Base-by-base conservation (phyloP, 2,888 invertebrate species). In the Leucania comma region DNA sequence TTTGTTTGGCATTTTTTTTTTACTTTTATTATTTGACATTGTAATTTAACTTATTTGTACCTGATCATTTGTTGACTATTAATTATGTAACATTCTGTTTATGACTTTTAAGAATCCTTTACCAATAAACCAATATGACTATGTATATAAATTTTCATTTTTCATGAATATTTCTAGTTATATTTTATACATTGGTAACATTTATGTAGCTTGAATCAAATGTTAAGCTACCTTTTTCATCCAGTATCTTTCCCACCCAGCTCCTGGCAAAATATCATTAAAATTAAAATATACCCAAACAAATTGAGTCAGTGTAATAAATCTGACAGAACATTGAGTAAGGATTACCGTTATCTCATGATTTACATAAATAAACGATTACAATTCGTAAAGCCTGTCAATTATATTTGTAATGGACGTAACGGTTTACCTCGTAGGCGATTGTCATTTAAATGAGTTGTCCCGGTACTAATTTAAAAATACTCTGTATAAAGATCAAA, bases 361-460 rank as follows among this genome's bases (percentile, higher is more conserved):
- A 80, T 80, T 58, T 66, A 56, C 68, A 63, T 80, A 73, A 68
- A 73, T 68, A 73, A 71, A 62, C 50, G 38, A 66, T 75, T 12
- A 62, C 10, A n/a, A 17, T 46, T 9, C 58, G 61, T 69, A 62
- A 67, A 62, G 42, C 67, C 51, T 51, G 67, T 64, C 73, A 77
- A 72, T 80, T 69, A 72, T 32, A 20, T 17, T 29, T 17, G 29
- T 56, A 61, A 57, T 56, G 42, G 35, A 50, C 42, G 46, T 60
- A 48, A 32, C 26, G 26, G 61, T 51, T 42, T 32, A 51, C 20
- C 22, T 59, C 5, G n/a, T 20, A 24, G 42, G 42, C 48, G 3
- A 1, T 32, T 53, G n/a, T 17, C 35, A 70, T 26, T 42, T 0
- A 58, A 58, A 53, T 48, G 14, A 38, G 4, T 57, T 38, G 3